Base-by-base conservation (phyloP, 2,113 vertebrate species). In the Pavo muticus region DNA sequence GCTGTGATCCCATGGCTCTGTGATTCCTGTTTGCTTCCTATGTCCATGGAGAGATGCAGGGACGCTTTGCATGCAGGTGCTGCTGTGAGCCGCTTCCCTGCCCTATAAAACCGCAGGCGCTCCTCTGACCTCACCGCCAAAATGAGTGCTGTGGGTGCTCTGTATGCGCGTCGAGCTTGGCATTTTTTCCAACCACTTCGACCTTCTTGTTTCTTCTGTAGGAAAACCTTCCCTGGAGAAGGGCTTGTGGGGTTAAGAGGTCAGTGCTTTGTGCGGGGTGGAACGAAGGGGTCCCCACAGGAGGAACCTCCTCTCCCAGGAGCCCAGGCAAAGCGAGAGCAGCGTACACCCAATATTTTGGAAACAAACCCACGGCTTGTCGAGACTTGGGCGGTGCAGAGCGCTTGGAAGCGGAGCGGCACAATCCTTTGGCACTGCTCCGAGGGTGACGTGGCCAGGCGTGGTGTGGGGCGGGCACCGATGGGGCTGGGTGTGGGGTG, bases 371-470 rank as follows among this genome's bases (percentile, higher is more conserved):
- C 79, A 71, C 74, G 63, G 84, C 80, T 84, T 94, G 79, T 91
- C 2, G 57, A 84, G 88, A 88, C 84, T 87, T 87, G 92, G 88
- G 21, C 1, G 35, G 84, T 1, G 2, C n/a, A 68, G 77, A 44
- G 82, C 7, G 30, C 60, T 24, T 60, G 87, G 60, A 48, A 72
- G 68, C 25, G 4, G 44, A 44, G 56, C 35, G 78, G 84, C 88
- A 79, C 56, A 91, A 87, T 24, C 57, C 67, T 60, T 63, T 73
- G 77, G 67, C 9, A 40, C 29, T n/a, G 87, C 42, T 57, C 57
- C 42, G 83, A 90, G 47, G 92, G 67, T 93, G 92, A 93, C 73
- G 92, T 93, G 92, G 73, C 92, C 5, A 69, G 92, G 88, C 35
- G 92, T 73, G 92, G 83, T 29, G 19, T 68, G 54, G 84, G 92